These are phyloP conservation scores for Phaenicophaeus curvirostris DNA, from an alignment of 2,797 vertebrate species.

Conservation along the genomic window DNA sequence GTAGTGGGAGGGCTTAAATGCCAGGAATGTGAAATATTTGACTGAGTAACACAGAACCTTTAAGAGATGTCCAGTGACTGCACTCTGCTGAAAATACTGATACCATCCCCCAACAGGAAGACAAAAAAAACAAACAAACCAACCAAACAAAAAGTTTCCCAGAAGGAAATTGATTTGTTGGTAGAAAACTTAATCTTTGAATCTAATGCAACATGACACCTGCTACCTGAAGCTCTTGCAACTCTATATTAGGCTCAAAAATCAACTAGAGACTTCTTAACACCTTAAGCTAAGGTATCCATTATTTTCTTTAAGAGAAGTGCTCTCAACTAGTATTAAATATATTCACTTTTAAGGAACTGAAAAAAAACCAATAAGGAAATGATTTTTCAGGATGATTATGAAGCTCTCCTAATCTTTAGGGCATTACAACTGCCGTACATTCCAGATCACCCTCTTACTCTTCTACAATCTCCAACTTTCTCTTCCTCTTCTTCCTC, in stretches of 20 bases:
- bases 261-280: neutral
- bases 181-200: neutral
- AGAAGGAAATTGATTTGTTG: neutral
- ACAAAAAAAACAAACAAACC: too few species aligned
- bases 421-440: neutral
- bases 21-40: neutral
- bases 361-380: neutral
- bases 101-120: neutral
- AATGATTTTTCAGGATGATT: neutral
- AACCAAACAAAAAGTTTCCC: neutral
- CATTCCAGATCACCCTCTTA: neutral
- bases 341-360: neutral
- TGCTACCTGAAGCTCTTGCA: neutral
- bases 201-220: neutral
- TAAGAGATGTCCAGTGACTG: neutral
- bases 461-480: neutral
- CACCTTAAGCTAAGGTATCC: neutral
- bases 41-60: neutral
- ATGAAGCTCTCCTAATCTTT: neutral
- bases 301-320: neutral
- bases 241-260: neutral
- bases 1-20: neutral
- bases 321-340: neutral
- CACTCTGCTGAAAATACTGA: neutral
- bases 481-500: neutral